phyloP scores from a whole-genome alignment of 2,113 vertebrate genomes.

The Telmatochromis brachygnathus region DNA sequence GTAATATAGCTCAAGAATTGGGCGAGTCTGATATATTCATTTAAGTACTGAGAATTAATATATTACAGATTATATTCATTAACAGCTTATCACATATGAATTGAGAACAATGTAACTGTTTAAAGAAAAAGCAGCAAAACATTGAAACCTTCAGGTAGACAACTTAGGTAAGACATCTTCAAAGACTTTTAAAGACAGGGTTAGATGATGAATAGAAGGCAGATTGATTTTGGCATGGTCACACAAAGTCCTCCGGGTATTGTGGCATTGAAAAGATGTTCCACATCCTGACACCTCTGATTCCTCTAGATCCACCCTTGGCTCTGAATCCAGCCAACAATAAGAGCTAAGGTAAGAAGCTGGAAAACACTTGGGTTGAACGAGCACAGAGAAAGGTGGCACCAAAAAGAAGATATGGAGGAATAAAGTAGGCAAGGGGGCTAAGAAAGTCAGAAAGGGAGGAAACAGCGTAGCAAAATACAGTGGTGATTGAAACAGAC shows the following conservation, averaged over 20 bases:
- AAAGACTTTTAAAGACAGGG: conserved; percentile 19
- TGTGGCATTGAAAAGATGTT: conserved; percentile 38
- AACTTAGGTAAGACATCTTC: neutral
- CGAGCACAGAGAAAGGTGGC: neutral
- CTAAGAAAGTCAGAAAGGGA: neutral
- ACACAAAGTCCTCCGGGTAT: conserved; percentile 36
- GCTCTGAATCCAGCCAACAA: conserved; percentile 14
- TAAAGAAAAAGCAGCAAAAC: neutral
- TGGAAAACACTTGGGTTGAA: neutral
- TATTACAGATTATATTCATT: neutral
- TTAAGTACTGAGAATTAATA: neutral
- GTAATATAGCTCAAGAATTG: neutral
- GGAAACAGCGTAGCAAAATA: neutral
- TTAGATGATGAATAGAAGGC: conserved; percentile 44
- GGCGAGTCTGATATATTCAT: neutral
- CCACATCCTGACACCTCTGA: conserved; percentile 48
- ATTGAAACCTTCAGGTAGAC: neutral
- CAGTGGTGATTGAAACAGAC: neutral
- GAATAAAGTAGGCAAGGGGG: neutral
- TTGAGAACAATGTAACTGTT: neutral
- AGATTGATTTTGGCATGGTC: conserved; percentile 55
- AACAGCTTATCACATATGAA: neutral
- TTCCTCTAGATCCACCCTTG: conserved; percentile 42
- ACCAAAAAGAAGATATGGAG: neutral
- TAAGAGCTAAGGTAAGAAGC: conserved; percentile 5